These are phyloP conservation scores for Thalassophryne amazonica DNA, from an alignment of 2,797 vertebrate genomes.

Conservation along the genomic window DNA sequence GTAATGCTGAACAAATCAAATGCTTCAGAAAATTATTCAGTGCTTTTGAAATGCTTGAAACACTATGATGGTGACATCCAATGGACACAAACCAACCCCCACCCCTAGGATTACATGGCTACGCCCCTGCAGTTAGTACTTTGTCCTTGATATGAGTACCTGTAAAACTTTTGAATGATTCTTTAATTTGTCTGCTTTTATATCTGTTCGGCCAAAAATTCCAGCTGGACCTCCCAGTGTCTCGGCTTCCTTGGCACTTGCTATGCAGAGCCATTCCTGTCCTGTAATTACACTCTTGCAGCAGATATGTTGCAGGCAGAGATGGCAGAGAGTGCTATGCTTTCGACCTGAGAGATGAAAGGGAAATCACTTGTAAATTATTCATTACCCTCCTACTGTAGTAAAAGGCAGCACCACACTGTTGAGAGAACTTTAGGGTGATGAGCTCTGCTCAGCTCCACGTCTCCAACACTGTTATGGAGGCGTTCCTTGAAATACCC, in stretches of 20 bases:
- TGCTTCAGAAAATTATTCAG: too few species aligned
- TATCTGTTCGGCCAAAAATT: slow-evolving; percentile 4
- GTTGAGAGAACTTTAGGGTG: slow-evolving; percentile 3
- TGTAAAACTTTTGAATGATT: too few species aligned
- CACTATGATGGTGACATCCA: too few species aligned
- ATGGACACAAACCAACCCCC: too few species aligned
- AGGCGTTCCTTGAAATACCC: too few species aligned
- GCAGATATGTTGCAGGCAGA: slow-evolving; percentile 2
- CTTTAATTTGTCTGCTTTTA: too few species aligned
- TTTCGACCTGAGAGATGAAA: slow-evolving; percentile 52
- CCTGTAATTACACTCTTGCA: slow-evolving; percentile 12
- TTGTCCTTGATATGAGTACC: too few species aligned
- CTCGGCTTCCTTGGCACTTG: slow-evolving; percentile 37
- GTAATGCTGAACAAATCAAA: too few species aligned
- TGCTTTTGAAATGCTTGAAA: too few species aligned
- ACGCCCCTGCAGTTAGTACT: too few species aligned
- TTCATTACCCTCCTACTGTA: slow-evolving; percentile 30
- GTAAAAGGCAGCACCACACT: slow-evolving; percentile 14
- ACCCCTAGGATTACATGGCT: too few species aligned
- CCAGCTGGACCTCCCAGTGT: slow-evolving; percentile 10
- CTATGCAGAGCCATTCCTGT: slow-evolving; percentile 20
- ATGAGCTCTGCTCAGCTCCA: background rate
- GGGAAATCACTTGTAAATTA: slow-evolving; percentile 50
- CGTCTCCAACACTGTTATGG: background rate
- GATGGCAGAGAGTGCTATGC: slow-evolving; percentile 20